A percentile compares a stretch with the other conserved stretches of the same genome.
Conservation (phyloP, 2,888 invertebrate species). For the Phoronis australis region DNA sequence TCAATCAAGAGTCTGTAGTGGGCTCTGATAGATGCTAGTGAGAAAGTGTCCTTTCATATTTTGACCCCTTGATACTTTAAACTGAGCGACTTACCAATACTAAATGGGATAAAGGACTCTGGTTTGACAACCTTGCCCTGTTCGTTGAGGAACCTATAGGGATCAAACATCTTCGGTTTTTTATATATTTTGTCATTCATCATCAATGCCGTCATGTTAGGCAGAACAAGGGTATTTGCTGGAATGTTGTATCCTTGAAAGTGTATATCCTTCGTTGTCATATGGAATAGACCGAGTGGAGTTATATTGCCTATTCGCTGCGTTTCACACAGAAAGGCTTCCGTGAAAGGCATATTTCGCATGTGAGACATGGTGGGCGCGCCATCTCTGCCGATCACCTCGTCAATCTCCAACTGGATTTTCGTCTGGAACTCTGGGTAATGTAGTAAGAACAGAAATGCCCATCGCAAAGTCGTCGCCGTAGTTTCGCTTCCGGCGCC, state of each 20-base stretch:
- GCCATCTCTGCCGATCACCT: conserved; percentile 6
- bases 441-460: conserved; percentile 9
- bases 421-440: too few relatives aligned
- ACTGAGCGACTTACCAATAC: conserved; percentile 24
- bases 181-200: conserved; percentile 21
- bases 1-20: too few relatives aligned
- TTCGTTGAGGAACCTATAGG: conserved; percentile 37
- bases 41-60: too few relatives aligned
- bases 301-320: conserved; percentile 44
- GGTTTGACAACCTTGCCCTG: conserved; percentile 14
- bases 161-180: conserved; percentile 34
- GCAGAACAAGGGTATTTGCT: conserved; percentile 23
- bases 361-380: conserved; percentile 8
- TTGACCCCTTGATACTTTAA: conserved; percentile 15
- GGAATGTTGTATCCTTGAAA: conserved; percentile 34
- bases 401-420: conserved; percentile 10
- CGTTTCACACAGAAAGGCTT: conserved; percentile 28
- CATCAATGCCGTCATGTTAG: conserved; percentile 15
- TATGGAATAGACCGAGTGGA: conserved; percentile 38
- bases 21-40: too few relatives aligned
- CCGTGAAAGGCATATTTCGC: conserved; percentile 11
- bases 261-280: conserved; percentile 10
- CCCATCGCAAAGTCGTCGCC: conserved; percentile 14
- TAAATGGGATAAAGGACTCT: conserved; percentile 22
- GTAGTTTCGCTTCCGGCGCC: conserved; percentile 17